Evolutionary conservation across 2,888 invertebrate genomes (phyloP), one percentile per base, ranked within the genome.

Genomic region (Hybos culiciformis): DNA sequence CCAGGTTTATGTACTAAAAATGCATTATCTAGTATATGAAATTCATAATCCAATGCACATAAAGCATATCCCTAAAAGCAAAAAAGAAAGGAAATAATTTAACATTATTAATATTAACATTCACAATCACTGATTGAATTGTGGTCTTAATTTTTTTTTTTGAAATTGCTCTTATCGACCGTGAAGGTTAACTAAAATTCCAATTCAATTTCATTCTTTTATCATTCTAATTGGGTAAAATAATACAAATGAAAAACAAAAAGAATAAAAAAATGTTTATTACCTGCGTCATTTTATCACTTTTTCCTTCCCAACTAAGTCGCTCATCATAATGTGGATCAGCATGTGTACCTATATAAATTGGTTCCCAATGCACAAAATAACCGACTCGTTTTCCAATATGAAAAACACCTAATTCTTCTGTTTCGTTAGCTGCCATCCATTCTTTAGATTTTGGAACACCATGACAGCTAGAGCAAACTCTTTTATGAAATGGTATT

Each of bases 201-300:
- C 31, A 40, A 26, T 43, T 15, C 43, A 37, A 39, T 23, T 37
- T 23, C 23, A 45, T 24, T 31, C 26, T 12, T 11, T 37, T 38
- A n/a, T 3, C 24, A 17, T 31, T 4, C 5, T 4, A 43, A 32
- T 12, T 12, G 14, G 24, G 14, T 32, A 39, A 33, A 21, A 7
- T n/a, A 14, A 7, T 5, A 20, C n/a, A 34, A 11, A 26, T 8
- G 11, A n/a, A 7, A 18, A 6, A 14, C 12, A 31, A 19, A 18
- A 26, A 31, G 21, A 11, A 42, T 29, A 9, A 6, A 6, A 14
- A 17, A 33, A 19, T 15, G 6, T 45, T 33, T 38, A 51, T 60
- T 62, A 90, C 91, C 81, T 92, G 92, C 46, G 90, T 86, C 91
- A 92, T 92, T 70, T 92, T 92, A 67, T 93, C 92, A 65, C 86